Base-by-base conservation (phyloP, 2,888 invertebrate species). In the Nymphalis urticae region DNA sequence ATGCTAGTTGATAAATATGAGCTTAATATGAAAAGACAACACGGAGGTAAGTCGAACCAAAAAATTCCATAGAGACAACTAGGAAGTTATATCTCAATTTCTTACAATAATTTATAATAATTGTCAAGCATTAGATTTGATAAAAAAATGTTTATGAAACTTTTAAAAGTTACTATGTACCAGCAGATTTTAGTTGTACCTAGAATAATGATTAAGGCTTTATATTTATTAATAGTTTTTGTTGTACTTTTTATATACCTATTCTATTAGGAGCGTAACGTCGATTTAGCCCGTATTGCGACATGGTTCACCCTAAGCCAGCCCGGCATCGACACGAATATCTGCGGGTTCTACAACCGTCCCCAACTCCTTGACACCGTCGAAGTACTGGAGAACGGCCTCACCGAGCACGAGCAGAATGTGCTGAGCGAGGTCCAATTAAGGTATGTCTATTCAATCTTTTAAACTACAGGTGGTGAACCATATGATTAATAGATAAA, bases 311-410 rank as follows among this genome's bases (percentile, higher is more conserved):
- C 94, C 0, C 85, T 95, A 58, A 90, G 91, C 75, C 94, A 95
- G 79, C 91, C 90, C 8, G 94, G 94, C 48, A 93, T 95, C 47
- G 93, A 95, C 73, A 96, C 96, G 0, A 95, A 95, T 80, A 85
- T 98, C 32, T 94, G 96, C 74, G 97, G 97, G 64, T 96, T 97
- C 92, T 95, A 95, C 84, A 96, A 94, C 80, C 85, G 89, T 64
- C 83, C 93, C 8, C 90, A 96, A 75, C 85, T 97, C 36, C 78
- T 89, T 6, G 91, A 93, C 65, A 97, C 96, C 79, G 79, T 98
- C 53, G 91, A 94, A 60, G 93, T 96, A 1, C 78, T 94, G 42
- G 88, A 90, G 19, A 93, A 94, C 68, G 96, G 96, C 0, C 91
- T 97, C 48, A 94, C 92, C 5, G 90, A 93, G 0, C 87, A 94